Conservation (phyloP, 2,888 invertebrate species). For the Piscicola geometra region DNA sequence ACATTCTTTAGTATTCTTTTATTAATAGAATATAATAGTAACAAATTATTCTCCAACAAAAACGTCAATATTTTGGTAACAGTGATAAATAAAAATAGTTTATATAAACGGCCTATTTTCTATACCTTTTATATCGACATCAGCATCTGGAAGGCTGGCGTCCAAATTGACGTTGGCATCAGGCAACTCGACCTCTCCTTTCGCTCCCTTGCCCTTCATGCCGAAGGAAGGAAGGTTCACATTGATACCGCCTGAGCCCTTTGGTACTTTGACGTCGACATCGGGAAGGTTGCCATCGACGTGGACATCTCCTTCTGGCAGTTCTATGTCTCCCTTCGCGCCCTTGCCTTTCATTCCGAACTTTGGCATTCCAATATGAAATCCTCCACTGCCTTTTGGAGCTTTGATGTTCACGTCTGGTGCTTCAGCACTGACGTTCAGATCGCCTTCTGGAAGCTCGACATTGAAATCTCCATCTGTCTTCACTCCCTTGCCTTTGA, state of each 20-base stretch:
- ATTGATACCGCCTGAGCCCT: constrained; percentile 30
- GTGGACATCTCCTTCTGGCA: constrained; percentile 27
- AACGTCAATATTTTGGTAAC: too few species aligned
- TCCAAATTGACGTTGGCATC: constrained; percentile 20
- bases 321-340: constrained; percentile 8
- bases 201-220: constrained; percentile 30
- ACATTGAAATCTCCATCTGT: constrained; percentile 27
- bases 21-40: too few species aligned
- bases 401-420: constrained; percentile 28
- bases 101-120: too few species aligned
- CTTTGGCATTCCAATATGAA: constrained; percentile 27
- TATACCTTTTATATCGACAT: constrained; percentile 10
- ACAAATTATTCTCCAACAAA: too few species aligned
- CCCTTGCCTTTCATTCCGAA: constrained; percentile 32
- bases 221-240: constrained; percentile 31
- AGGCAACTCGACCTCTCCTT: constrained; percentile 29
- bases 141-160: constrained; percentile 28
- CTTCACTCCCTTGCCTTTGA: constrained; percentile 22
- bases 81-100: too few species aligned
- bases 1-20: neutral
- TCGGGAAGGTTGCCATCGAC: constrained; percentile 24
- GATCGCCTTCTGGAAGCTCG: constrained; percentile 30
- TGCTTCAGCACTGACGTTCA: constrained; percentile 16
- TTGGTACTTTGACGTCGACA: constrained; percentile 26
- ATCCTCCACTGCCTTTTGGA: constrained; percentile 32